Base-by-base conservation (phyloP, 2,797 vertebrate species). In the Sternotherus odoratus region DNA sequence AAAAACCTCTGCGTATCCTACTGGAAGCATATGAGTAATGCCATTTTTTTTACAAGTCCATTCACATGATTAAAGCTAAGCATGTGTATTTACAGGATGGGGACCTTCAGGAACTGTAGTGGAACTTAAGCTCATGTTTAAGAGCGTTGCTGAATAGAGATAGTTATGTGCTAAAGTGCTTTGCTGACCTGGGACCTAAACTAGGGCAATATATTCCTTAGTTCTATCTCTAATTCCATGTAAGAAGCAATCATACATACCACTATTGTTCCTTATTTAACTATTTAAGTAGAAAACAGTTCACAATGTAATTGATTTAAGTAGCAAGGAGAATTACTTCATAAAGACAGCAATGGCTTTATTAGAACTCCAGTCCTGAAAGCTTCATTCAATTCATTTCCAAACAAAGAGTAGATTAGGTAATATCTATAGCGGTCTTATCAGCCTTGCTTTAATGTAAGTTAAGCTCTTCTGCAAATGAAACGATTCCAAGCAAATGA, bases 391-490 rank as follows among this genome's bases (percentile, higher is more conserved):
- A 85, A 82, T 92, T 66, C 53, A 54, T 92, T 88, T 92, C 85
- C 49, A 92, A 85, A 78, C 69, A 69, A 85, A 82, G 74, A 53
- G 49, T 57, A 74, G 83, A 86, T 74, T 82, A 49, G 36, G 60
- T 79, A 86, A 89, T 82, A 89, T 82, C 49, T 80, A 84, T 33
- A 79, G 72, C 24, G 84, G 30, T 46, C 60, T 85, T 85, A 85
- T 92, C 83, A 72, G 87, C 43, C 83, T 79, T 86, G 51, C 51
- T 89, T 89, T 92, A 89, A 86, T 75, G 79, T 36, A 82, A 79
- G 60, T 86, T 92, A 86, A 82, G 79, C 79, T 82, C 56, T 82
- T 85, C 77, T 78, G 50, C 79, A 63, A 84, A 80, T 88, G 83
- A 92, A 89, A 82, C 48, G n/a, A 17, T 79, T 79, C 79, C 51